These are phyloP conservation scores for Globodera ellingtonae DNA, from an alignment of 1,140 invertebrate species.

Conservation along the genomic window DNA sequence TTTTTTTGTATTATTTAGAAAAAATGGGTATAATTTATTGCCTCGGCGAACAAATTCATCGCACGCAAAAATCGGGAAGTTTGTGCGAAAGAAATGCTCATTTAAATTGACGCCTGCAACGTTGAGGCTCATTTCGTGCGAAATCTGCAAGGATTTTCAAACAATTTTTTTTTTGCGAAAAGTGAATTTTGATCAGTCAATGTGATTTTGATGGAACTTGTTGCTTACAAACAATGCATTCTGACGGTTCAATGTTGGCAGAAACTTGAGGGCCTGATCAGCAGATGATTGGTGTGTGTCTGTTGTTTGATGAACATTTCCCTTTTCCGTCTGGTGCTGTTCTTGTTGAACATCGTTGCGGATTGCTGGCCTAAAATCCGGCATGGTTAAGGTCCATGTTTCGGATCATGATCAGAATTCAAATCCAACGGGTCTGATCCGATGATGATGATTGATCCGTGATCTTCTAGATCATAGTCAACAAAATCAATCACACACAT, in stretches of 20 bases:
- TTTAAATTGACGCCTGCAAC: background rate
- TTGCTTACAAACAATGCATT: slow-evolving; percentile 8
- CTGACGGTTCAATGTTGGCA: slow-evolving; percentile 15
- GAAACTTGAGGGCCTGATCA: background rate
- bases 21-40: background rate
- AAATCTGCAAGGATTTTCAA: background rate
- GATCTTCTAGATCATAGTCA: too few species aligned
- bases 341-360: background rate
- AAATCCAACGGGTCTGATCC: too few species aligned
- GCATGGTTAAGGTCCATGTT: too few species aligned
- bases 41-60: slow-evolving; percentile 7
- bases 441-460: too few species aligned
- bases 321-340: background rate
- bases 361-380: too few species aligned
- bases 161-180: too few species aligned
- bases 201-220: background rate
- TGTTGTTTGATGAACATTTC: background rate
- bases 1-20: too few species aligned
- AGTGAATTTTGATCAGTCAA: too few species aligned
- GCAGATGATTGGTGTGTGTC: too few species aligned
- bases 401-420: too few species aligned
- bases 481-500: too few species aligned
- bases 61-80: slow-evolving; percentile 26
- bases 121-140: background rate
- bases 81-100: slow-evolving; percentile 2